Conservation (phyloP, 2,113 vertebrate species). For the Xenotilapia longispinis region DNA sequence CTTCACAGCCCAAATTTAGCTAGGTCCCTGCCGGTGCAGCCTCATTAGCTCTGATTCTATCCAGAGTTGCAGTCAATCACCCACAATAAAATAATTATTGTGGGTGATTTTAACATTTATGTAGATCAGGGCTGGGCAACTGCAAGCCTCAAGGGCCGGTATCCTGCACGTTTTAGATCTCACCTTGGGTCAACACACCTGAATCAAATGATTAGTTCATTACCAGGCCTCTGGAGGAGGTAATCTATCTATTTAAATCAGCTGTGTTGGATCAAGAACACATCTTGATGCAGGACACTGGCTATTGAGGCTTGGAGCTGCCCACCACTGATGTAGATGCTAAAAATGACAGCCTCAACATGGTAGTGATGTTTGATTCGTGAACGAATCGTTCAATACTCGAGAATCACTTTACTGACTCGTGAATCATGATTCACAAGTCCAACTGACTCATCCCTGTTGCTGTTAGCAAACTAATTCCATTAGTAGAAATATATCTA, state of each 20-base stretch:
- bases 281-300: not conserved
- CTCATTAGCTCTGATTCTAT: not conserved
- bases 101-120: not conserved
- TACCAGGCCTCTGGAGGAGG: not conserved
- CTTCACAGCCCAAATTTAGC: not conserved
- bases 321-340: not conserved
- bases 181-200: not conserved
- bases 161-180: not conserved
- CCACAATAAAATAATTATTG: too few relatives aligned
- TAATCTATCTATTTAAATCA: not conserved
- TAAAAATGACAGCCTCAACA: too few relatives aligned
- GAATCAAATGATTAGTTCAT: not conserved
- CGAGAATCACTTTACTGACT: too few relatives aligned
- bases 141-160: not conserved
- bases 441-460: too few relatives aligned
- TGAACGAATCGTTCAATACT: too few relatives aligned
- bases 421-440: too few relatives aligned
- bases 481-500: too few relatives aligned
- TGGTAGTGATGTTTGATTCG: too few relatives aligned
- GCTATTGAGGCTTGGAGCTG: not conserved
- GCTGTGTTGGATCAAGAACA: not conserved
- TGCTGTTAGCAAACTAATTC: too few relatives aligned
- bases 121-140: not conserved
- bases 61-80: not conserved
- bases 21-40: too few relatives aligned